phyloP scores from a whole-genome alignment of 2,888 invertebrate genomes.

The Allacma fusca region DNA sequence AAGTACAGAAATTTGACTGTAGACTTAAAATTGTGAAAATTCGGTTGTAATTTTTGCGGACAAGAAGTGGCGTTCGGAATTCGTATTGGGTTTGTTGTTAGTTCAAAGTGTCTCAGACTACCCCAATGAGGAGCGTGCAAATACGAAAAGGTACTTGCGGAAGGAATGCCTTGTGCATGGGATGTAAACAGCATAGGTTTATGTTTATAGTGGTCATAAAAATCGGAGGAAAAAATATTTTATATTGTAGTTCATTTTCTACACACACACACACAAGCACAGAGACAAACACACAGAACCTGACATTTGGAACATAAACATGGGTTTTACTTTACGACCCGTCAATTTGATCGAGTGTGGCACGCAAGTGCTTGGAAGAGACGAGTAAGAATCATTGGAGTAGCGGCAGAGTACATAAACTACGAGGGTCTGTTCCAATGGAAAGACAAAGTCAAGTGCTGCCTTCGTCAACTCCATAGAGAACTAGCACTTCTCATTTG shows the following conservation, averaged over 20 bases:
- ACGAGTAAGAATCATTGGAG: constrained; percentile 31
- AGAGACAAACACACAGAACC: constrained; percentile 14
- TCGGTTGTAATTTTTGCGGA: no score
- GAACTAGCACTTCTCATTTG: constrained; percentile 56
- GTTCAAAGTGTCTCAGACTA: no score
- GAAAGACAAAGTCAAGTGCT: constrained; percentile 51
- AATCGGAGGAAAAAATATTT: constrained; percentile 2
- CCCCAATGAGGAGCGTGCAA: neutral
- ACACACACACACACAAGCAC: neutral
- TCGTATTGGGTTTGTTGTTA: no score
- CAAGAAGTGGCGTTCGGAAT: no score
- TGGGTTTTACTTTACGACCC: constrained; percentile 40
- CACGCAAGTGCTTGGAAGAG: constrained; percentile 42
- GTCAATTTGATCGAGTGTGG: constrained; percentile 39
- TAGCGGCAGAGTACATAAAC: constrained; percentile 49
- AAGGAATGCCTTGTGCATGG: neutral
- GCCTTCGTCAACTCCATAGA: constrained; percentile 49
- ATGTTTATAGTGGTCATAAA: constrained; percentile 11
- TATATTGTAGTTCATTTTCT: constrained; percentile 7
- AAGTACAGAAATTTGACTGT: no score
- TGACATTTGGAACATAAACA: constrained; percentile 12
- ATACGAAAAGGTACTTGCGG: neutral
- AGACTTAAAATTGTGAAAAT: no score
- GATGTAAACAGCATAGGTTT: constrained; percentile 1
- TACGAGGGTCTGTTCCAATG: constrained; percentile 8